Conservation (phyloP, 2,888 invertebrate genomes). For the Mactromeris polynyma region DNA sequence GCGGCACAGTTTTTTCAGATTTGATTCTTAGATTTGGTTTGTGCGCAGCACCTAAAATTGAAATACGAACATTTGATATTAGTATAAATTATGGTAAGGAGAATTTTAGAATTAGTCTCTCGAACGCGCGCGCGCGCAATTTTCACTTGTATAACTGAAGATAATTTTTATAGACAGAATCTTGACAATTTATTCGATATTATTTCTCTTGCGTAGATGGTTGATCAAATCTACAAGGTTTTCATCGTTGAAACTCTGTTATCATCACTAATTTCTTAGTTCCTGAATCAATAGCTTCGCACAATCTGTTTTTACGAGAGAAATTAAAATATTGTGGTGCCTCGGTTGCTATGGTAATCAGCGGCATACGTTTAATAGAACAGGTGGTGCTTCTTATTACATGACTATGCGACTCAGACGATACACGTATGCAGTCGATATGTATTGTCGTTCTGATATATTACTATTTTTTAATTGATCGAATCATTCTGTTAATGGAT, state of each 20-base stretch:
- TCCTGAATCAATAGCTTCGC: conserved; percentile 23
- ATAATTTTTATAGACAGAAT: background rate
- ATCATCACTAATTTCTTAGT: conserved; percentile 7
- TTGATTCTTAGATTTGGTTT: background rate
- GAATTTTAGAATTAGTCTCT: too few species aligned
- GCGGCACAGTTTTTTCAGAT: background rate
- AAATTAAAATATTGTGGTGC: conserved; percentile 46
- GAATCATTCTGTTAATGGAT: background rate
- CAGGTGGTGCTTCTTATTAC: conserved; percentile 26
- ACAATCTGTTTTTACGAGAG: conserved; percentile 29
- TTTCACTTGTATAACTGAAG: background rate
- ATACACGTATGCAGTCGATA: background rate
- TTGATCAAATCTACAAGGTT: background rate
- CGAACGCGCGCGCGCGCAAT: background rate
- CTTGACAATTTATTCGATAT: background rate
- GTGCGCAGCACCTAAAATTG: too few species aligned
- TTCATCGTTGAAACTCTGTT: background rate
- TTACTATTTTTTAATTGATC: background rate
- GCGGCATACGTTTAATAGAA: conserved; percentile 29
- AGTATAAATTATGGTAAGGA: too few species aligned
- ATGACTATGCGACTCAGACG: background rate
- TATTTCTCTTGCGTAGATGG: background rate
- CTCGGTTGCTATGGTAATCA: conserved; percentile 38
- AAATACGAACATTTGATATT: too few species aligned
- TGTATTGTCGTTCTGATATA: background rate